Evolutionary conservation across 1,140 invertebrate genomes (phyloP).

Genomic region (Papilio polytes): DNA sequence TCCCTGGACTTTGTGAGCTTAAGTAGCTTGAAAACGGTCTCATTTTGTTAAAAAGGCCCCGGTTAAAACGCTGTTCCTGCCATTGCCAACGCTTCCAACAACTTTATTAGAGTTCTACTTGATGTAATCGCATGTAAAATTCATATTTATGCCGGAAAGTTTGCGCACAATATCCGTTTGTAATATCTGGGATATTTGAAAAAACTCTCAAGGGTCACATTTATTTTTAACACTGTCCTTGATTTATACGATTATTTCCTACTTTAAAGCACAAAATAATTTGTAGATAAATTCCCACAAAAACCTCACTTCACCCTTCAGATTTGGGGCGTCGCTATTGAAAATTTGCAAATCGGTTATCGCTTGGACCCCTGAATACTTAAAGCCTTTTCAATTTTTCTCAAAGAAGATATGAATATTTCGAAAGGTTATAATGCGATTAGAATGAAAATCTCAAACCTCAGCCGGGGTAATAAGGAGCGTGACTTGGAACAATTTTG

Average conservation of each 20-base stretch:
- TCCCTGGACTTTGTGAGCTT: conserved; percentile 51
- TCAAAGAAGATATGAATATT: conserved; percentile 64
- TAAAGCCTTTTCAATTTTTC: conserved; percentile 58
- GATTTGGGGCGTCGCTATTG: conserved; percentile 37
- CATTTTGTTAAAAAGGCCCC: conserved; percentile 49
- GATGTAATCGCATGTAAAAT: conserved; percentile 38
- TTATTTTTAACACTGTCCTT: conserved; percentile 19
- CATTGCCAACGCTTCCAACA: not conserved
- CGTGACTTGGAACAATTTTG: conserved; percentile 71
- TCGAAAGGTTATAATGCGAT: conserved; percentile 72
- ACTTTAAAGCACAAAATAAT: not conserved
- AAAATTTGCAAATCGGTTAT: conserved; percentile 48
- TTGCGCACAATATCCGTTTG: conserved; percentile 24
- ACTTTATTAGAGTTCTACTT: conserved; percentile 13
- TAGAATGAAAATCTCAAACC: conserved; percentile 73
- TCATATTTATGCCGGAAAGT: conserved; percentile 27
- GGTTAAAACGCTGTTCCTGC: conserved; percentile 16
- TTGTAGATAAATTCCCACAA: too few relatives aligned
- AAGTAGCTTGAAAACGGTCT: conserved; percentile 48
- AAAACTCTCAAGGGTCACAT: conserved; percentile 28
- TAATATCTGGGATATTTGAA: conserved; percentile 21
- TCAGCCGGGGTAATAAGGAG: conserved; percentile 68
- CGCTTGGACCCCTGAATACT: conserved; percentile 41
- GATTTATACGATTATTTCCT: conserved; percentile 10
- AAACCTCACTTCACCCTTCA: not conserved